These are phyloP conservation scores for Chroicocephalus ridibundus DNA, from an alignment of 2,113 vertebrate genomes.

Conservation along the genomic window DNA sequence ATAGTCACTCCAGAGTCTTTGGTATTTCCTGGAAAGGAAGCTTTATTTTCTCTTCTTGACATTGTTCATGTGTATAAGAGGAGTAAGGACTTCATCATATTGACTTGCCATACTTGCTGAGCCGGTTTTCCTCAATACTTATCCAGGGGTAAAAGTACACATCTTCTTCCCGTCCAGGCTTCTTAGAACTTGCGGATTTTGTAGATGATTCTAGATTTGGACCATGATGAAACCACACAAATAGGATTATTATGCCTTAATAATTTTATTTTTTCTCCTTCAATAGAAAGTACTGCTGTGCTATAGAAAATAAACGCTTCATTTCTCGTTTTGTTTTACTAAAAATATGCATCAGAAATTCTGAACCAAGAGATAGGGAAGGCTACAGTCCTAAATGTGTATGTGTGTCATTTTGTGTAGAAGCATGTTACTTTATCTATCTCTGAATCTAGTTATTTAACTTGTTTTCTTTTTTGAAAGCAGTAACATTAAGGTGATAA, in stretches of 20 bases:
- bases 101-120: not conserved
- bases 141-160: not conserved
- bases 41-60: not conserved
- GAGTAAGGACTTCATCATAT: not conserved
- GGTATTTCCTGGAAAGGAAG: not conserved
- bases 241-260: not conserved
- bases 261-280: not conserved
- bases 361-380: not conserved
- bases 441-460: not conserved
- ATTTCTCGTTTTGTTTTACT: not conserved
- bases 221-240: not conserved
- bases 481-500: not conserved
- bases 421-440: not conserved
- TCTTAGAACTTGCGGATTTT: not conserved
- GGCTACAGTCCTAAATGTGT: not conserved
- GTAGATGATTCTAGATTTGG: not conserved
- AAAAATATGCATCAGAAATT: not conserved
- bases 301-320: not conserved
- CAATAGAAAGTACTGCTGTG: not conserved
- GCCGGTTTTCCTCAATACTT: not conserved
- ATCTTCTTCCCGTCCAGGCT: not conserved
- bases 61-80: not conserved
- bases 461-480: not conserved
- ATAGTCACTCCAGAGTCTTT: not conserved
- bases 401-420: not conserved